Evolutionary conservation across 2,797 vertebrate genomes (phyloP), one percentile per base, ranked within the genome.

Genomic region (Hemibagrus guttatus): DNA sequence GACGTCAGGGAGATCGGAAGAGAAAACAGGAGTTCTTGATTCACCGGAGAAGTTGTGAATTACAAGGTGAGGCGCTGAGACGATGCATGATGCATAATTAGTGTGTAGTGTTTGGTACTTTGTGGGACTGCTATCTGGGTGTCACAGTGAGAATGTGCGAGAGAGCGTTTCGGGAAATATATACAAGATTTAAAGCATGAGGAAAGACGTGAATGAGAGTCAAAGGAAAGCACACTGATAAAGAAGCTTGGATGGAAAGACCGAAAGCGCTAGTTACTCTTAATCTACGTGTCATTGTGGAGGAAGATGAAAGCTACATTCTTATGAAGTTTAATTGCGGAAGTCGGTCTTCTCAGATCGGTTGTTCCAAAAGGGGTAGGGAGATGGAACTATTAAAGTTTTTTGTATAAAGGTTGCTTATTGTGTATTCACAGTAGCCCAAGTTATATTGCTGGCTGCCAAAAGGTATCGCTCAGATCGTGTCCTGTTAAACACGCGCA

Each of bases 381-480:
- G 28, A 2, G 26, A 14, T 5, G 28, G 14, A 17, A 16, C 6
- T 9, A 9, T 61, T 26, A 46, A 46, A 6, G 5, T 46, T 39
- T 71, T 58, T 42, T n/a, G 3, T 14, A 61, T 64, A 28, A 58
- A 35, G n/a, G 23, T 28, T 56, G 56, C 54, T 84, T 79, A 66
- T 56, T 46, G 81, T 71, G 46, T 84, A 84, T 84, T 80, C 75
- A 80, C 75, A 84, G 82, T 72, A 71, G 81, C 83, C 75, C 56
- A 13, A 79, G 39, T 75, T 68, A 26, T 56, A 75, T 78, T 68
- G 61, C 69, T 78, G 84, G 86, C 74, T 80, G 63, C 39, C 54
- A 19, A 39, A 84, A 80, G 28, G 28, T 54, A 54, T n/a, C 71
- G 39, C 59, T 81, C 78, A n/a, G 78, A 4, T 42, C 78, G 8